A percentile compares a stretch with the other conserved stretches of the same genome.
phyloP scores from a whole-genome alignment of 2,113 vertebrate species.

The Melanocharis versteri region DNA sequence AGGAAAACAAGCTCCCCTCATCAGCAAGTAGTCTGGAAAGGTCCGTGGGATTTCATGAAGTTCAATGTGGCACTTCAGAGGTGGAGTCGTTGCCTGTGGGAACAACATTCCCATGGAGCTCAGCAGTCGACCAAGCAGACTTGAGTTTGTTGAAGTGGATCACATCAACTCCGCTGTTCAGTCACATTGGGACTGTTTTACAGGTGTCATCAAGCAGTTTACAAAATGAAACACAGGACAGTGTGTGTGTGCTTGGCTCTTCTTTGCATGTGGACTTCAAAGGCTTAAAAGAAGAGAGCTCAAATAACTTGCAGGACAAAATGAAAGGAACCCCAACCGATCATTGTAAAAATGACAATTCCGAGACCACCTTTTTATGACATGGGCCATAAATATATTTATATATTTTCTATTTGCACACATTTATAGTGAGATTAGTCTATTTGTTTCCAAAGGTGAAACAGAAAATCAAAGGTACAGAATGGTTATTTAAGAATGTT shows the following conservation, averaged over 20 bases:
- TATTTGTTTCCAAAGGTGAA: constrained; percentile 71
- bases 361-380: constrained; percentile 76
- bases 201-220: constrained; percentile 66
- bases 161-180: constrained; percentile 76
- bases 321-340: background rate
- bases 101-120: background rate
- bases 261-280: constrained; percentile 49
- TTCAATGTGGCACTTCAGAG: background rate
- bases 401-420: constrained; percentile 85
- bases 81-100: background rate
- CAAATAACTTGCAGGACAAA: constrained; percentile 50
- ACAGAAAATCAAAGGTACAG: constrained; percentile 70
- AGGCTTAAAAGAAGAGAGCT: constrained; percentile 12
- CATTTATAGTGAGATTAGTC: constrained; percentile 78
- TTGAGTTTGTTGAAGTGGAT: constrained; percentile 73
- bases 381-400: constrained; percentile 61
- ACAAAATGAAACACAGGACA: constrained; percentile 61
- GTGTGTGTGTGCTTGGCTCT: constrained; percentile 27
- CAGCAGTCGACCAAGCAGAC: constrained; percentile 44
- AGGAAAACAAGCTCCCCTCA: background rate
- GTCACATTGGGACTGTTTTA: constrained; percentile 63
- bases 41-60: constrained; percentile 53
- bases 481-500: constrained; percentile 74
- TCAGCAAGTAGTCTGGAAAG: constrained; percentile 2
- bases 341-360: constrained; percentile 39